These are phyloP conservation scores for Argyresthia albistria DNA, from an alignment of 2,888 invertebrate species.

Conservation along the genomic window DNA sequence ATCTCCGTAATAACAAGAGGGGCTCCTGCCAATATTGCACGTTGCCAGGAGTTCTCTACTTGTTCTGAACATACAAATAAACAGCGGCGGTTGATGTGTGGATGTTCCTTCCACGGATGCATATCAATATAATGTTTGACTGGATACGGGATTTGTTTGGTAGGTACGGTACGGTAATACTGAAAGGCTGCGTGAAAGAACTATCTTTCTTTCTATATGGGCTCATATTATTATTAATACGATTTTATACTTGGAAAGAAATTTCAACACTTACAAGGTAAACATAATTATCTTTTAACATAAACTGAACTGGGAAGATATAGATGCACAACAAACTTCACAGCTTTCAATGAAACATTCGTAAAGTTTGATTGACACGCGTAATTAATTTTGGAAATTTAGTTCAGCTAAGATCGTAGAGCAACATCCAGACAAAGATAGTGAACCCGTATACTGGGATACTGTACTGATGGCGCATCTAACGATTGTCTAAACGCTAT, in stretches of 20 bases:
- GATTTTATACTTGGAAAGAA: too few species aligned
- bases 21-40: slow-evolving; percentile 23
- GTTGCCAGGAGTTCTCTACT: slow-evolving; percentile 1
- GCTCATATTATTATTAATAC: too few species aligned
- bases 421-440: neutral
- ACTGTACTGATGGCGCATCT: slow-evolving; percentile 16
- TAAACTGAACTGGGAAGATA: too few species aligned
- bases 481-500: slow-evolving; percentile 55
- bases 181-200: too few species aligned
- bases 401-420: neutral
- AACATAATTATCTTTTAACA: too few species aligned
- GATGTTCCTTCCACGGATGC: neutral
- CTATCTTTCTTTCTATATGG: too few species aligned
- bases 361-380: neutral
- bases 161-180: too few species aligned
- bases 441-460: neutral
- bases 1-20: slow-evolving; percentile 25
- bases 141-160: too few species aligned
- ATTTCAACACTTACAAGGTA: too few species aligned
- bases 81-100: neutral
- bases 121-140: too few species aligned
- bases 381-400: neutral
- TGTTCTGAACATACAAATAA: slow-evolving; percentile 6
- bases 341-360: neutral
- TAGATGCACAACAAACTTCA: neutral